A percentile compares a stretch with the other conserved stretches of the same genome.
Evolutionary conservation across 2,113 vertebrate species (phyloP).

Genomic region (Zeus faber): DNA sequence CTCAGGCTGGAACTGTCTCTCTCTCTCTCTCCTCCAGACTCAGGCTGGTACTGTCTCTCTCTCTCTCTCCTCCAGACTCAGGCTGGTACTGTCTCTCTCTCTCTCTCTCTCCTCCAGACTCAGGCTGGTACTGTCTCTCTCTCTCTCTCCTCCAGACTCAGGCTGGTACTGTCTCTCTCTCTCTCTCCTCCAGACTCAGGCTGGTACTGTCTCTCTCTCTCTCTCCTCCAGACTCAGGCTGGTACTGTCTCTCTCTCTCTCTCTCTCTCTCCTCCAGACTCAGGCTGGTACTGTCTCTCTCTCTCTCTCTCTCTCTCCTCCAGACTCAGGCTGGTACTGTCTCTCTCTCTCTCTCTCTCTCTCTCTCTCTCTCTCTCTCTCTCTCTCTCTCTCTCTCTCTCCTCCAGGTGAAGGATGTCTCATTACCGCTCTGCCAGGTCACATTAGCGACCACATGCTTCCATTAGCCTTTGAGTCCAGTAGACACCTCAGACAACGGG

Average conservation of each 20-base stretch:
- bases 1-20: too few relatives aligned
- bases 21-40: too few relatives aligned
- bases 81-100: too few relatives aligned
- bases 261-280: not conserved
- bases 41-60: too few relatives aligned
- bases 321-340: too few relatives aligned
- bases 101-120: not conserved
- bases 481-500: conserved; percentile 29
- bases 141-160: not conserved
- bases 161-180: not conserved
- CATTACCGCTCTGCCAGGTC: conserved; percentile 40
- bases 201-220: not conserved
- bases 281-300: too few relatives aligned
- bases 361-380: not conserved
- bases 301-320: not conserved
- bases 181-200: not conserved
- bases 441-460: conserved; percentile 54
- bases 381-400: conserved; percentile 7
- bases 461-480: conserved; percentile 32
- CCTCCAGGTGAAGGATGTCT: conserved; percentile 41
- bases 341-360: not conserved
- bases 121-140: too few relatives aligned
- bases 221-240: too few relatives aligned
- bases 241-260: too few relatives aligned
- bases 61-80: too few relatives aligned